Conservation (phyloP, 1,140 invertebrate species). For the Pseudomyrmex cubaensis region DNA sequence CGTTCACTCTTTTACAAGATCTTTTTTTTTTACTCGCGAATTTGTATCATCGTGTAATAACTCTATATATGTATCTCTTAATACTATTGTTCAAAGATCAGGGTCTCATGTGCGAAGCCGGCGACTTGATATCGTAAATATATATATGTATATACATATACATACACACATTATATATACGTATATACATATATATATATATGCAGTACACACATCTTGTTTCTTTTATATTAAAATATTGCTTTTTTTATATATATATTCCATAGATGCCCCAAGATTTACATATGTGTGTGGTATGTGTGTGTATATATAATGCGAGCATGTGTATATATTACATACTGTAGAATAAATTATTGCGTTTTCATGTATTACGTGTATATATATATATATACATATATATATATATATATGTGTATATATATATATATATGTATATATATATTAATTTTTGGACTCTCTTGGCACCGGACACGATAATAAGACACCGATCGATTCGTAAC, state of each 20-base stretch:
- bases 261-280: conserved; percentile 71
- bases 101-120: conserved; percentile 4
- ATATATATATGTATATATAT: too few relatives aligned
- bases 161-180: too few relatives aligned
- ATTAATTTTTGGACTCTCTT: conserved; percentile 9
- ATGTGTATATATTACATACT: conserved; percentile 33
- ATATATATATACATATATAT: too few relatives aligned
- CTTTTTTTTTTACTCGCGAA: conserved; percentile 22
- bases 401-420: too few relatives aligned
- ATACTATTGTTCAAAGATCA: conserved; percentile 47
- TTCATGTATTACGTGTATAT: neutral
- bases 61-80: conserved; percentile 59
- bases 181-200: neutral
- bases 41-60: too few relatives aligned
- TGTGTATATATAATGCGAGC: conserved; percentile 49
- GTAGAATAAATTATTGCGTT: conserved; percentile 59
- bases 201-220: conserved; percentile 65
- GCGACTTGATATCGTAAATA: conserved; percentile 60
- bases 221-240: conserved; percentile 78
- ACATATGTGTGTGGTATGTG: conserved; percentile 35
- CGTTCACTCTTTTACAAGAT: conserved; percentile 39
- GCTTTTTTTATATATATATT: conserved; percentile 69
- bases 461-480: conserved; percentile 44
- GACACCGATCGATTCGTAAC: conserved; percentile 29
- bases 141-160: too few relatives aligned